Base-by-base conservation (phyloP, 2,113 vertebrate species). In the Oceanodroma tethys region DNA sequence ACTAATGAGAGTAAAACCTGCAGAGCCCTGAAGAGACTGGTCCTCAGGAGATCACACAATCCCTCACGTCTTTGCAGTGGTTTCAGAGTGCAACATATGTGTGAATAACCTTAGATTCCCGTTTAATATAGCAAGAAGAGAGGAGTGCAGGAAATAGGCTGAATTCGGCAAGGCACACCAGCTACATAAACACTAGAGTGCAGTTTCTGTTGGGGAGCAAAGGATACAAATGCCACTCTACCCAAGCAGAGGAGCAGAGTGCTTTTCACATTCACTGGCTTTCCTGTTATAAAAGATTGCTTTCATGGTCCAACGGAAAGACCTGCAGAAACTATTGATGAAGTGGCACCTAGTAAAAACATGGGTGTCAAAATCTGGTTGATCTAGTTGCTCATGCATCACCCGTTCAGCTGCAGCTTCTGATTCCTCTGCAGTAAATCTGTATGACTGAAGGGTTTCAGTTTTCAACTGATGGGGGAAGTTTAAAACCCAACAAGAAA, bases 321-420 rank as follows among this genome's bases (percentile, higher is more conserved):
- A 68, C 5, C 45, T 80, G 63, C 23, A 63, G 80, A 86, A 95
- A 80, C 36, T 34, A 3, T 3, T 52, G 22, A 75, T 73, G 67
- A 76, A 94, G 62, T 43, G 17, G 76, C 68, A 94, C 50, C 59
- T 30, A 73, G 50, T 47, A 29, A 83, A 94, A 93, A 34, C 23
- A 80, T 0, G 42, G 27, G 36, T 38, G 13, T 73, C 58, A 81
- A 81, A 86, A 60, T 62, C 16, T 62, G 22, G 11, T 56, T 4
- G 6, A 40, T 82, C 40, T 43, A 0, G 25, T 8, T 73, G 38
- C 18, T 29, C 8, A 29, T 2, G 21, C 59, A 62, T 15, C 0
- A 3, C 17, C 43, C 2, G 0, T 38, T 75, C 74, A 85, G 79
- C 38, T 86, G 80, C 40, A 66, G 36, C 40, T 80, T 90, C 79